These are phyloP conservation scores for Campopleginae sp. DNA, from an alignment of 2,888 invertebrate species.

Conservation along the genomic window DNA sequence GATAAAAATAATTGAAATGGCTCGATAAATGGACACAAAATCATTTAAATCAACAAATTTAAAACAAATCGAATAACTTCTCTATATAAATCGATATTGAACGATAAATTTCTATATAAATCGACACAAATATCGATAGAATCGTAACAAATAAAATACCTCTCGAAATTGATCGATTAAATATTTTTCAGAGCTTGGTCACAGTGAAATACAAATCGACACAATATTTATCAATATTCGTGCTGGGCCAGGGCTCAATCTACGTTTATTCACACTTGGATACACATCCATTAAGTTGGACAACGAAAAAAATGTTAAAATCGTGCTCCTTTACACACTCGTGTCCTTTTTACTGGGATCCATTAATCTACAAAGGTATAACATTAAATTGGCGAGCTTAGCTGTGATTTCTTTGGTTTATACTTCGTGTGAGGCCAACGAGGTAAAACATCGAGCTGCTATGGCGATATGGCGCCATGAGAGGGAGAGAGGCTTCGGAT, in stretches of 20 bases:
- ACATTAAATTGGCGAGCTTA: conserved; percentile 5
- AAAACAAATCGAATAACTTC: not conserved
- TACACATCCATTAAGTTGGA: not conserved
- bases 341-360: not conserved
- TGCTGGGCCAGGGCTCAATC: not conserved
- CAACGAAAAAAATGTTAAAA: not conserved
- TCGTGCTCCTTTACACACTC: not conserved
- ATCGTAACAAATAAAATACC: not conserved
- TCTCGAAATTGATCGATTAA: not conserved
- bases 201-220: not conserved
- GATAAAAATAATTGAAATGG: too few species aligned
- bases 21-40: too few species aligned
- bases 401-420: conserved; percentile 18
- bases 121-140: not conserved
- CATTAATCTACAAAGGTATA: not conserved
- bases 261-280: not conserved
- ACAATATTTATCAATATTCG: not conserved
- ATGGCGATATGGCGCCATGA: conserved; percentile 35
- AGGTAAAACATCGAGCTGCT: conserved; percentile 29
- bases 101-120: not conserved
- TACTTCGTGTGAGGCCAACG: conserved; percentile 28
- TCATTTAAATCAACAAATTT: not conserved
- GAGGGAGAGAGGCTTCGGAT: conserved; percentile 29
- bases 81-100: not conserved
- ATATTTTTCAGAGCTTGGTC: not conserved